Evolutionary conservation across 1,140 invertebrate genomes (phyloP), one percentile per base, ranked within the genome.

Genomic region (Druon quercuslanigerum): DNA sequence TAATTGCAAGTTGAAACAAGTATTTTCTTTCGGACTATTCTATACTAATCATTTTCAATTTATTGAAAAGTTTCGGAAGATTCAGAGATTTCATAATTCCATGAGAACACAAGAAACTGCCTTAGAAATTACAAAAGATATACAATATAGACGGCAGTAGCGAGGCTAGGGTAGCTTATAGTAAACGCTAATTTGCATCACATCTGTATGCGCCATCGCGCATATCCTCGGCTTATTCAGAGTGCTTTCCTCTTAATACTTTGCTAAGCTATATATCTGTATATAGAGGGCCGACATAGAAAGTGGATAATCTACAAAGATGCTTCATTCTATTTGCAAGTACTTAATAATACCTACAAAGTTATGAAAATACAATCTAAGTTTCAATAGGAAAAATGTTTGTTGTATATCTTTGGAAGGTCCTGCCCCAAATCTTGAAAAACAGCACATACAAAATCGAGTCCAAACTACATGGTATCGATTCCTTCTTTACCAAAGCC

Each of bases 101-200:
- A 50, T 50, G 46, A 76, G n/a, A 54, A 16, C 7, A 16, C 52
- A 17, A 2, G 8, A 46, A 46, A 57, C 51, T 80, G 50, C 76
- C 75, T 85, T 81, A 75, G 74, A 73, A 70, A 82, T 79, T 81
- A 78, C 54, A 75, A 72, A 85, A 79, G 81, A 66, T 60, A 57
- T 60, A 82, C 77, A 76, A 79, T 71, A 75, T 76, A 80, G 73
- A 66, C 60, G 72, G 73, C 66, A 51, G 74, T 7, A 80, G 66
- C 77, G 78, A 77, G 75, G 79, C 83, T 87, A 80, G 76, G 80
- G 75, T 76, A 72, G 89, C 88, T 90, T 89, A 86, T 80, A 87
- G 83, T 88, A 88, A 89, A 89, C 82, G 86, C 85, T 89, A 87
- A 89, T 90, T 89, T 89, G 85, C 88, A 89, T 89, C 84, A 74